Conservation (phyloP, 1,140 invertebrate species). For the Drosophila bocki region DNA sequence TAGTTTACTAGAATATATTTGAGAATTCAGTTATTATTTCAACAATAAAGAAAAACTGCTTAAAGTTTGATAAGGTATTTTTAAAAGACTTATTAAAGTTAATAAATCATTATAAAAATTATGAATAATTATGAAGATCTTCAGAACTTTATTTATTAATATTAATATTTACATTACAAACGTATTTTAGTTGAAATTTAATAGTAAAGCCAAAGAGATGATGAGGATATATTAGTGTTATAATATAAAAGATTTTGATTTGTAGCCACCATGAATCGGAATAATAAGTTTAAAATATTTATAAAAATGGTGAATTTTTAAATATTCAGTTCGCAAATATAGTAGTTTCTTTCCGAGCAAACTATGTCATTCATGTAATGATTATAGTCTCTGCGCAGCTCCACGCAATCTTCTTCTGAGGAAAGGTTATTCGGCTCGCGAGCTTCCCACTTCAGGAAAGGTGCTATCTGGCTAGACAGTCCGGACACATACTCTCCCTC, state of each 20-base stretch:
- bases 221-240: no score
- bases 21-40: neutral
- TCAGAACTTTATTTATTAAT: no score
- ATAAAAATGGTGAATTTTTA: no score
- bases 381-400: neutral
- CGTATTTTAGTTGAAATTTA: no score
- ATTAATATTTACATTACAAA: no score
- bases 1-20: neutral
- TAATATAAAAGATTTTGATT: no score
- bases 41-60: no score
- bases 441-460: neutral
- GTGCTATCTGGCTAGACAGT: neutral
- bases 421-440: neutral
- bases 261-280: no score
- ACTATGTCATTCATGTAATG: conserved; percentile 1
- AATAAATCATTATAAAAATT: no score
- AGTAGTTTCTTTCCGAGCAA: neutral
- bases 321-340: neutral
- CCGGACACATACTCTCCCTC: neutral
- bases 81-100: neutral
- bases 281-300: no score
- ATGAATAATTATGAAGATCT: no score
- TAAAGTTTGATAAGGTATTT: neutral
- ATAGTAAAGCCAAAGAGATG: no score
- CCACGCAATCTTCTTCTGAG: neutral